These are phyloP conservation scores for Lycocorax pyrrhopterus DNA, from an alignment of 2,113 vertebrate genomes.

Conservation along the genomic window DNA sequence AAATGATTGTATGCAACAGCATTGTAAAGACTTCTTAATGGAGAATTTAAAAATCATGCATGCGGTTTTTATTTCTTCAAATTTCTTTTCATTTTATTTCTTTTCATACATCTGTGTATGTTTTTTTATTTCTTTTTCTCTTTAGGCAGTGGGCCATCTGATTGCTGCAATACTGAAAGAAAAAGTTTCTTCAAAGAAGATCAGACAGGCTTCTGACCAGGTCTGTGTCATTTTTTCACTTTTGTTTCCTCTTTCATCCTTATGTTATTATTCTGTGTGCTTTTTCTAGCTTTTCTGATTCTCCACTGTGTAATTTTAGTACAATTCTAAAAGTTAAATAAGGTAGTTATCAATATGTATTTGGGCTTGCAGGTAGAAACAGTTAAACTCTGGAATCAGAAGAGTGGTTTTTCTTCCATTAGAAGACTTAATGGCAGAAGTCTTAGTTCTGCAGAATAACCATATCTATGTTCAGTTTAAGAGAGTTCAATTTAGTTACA, in stretches of 20 bases:
- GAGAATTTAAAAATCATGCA: not conserved
- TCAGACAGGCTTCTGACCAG: slow-evolving; percentile 77
- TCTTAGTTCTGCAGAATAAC: not conserved
- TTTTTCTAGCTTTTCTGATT: not conserved
- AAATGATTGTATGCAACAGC: not conserved
- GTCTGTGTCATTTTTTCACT: slow-evolving; percentile 64
- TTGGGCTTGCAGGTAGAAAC: accelerated
- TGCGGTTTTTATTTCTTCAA: not conserved
- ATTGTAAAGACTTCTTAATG: not conserved
- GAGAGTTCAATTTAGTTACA: not conserved
- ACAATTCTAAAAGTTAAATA: not conserved
- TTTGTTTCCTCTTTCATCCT: not conserved
- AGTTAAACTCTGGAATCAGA: not conserved
- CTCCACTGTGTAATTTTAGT: not conserved
- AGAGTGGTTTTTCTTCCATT: not conserved
- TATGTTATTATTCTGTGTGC: not conserved
- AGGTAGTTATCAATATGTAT: not conserved
- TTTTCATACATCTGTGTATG: not conserved
- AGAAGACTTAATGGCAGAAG: not conserved
- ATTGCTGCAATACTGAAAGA: slow-evolving; percentile 89
- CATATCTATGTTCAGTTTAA: not conserved
- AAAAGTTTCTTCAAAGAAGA: slow-evolving; percentile 75
- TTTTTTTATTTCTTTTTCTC: not conserved
- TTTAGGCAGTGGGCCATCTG: slow-evolving; percentile 84
- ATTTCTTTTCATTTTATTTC: not conserved